Evolutionary conservation across 2,797 vertebrate genomes (phyloP).

Genomic region (Thaleichthys pacificus): DNA sequence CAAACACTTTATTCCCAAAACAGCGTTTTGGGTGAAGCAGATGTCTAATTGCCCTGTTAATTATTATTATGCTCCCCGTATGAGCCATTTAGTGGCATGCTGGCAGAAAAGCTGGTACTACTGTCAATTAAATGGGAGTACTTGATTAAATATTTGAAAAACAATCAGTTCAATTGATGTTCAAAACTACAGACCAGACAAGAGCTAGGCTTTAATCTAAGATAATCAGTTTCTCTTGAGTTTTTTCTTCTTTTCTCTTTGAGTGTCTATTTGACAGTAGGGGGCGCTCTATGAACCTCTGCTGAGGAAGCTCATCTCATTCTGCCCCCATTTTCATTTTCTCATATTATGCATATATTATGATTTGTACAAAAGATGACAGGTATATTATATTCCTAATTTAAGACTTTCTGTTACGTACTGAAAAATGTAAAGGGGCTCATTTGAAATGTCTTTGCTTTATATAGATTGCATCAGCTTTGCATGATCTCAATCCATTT

Average conservation of each 20-base stretch:
- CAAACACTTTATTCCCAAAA: constrained; percentile 57
- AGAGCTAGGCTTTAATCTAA: neutral
- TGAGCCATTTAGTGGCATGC: constrained; percentile 46
- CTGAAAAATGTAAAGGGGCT: no score
- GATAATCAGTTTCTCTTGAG: neutral
- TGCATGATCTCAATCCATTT: no score
- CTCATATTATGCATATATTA: neutral
- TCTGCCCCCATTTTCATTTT: constrained; percentile 11
- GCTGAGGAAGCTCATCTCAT: constrained; percentile 41
- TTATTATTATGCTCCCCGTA: constrained; percentile 58
- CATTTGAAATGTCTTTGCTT: no score
- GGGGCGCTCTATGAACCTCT: constrained; percentile 28
- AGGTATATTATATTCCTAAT: neutral
- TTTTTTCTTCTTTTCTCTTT: neutral
- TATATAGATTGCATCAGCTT: no score
- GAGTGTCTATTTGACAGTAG: constrained; percentile 9
- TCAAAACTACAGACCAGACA: neutral
- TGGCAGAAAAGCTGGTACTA: constrained; percentile 46
- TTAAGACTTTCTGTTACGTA: no score
- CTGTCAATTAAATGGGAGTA: constrained; percentile 30
- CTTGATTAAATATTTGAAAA: neutral
- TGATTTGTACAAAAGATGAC: neutral
- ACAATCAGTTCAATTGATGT: neutral
- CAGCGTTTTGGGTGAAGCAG: constrained; percentile 58
- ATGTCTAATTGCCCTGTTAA: constrained; percentile 67